Base-by-base conservation (phyloP, 2,797 vertebrate genomes). In the Distichodus sexfasciatus region DNA sequence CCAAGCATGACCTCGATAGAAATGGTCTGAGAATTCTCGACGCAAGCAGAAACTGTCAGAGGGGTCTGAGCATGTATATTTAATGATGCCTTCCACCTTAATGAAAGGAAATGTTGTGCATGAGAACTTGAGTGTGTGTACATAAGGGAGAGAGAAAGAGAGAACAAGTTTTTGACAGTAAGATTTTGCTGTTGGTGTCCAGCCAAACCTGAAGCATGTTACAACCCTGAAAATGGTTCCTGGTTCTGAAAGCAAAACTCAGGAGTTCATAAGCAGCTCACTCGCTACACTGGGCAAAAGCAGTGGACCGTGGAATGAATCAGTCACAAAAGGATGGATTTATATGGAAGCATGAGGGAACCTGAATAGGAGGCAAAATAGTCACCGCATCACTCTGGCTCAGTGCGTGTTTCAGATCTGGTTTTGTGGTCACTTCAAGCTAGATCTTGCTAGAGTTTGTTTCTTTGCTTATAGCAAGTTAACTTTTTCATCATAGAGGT, bases 21-120 rank as follows among this genome's bases (percentile, higher is more conserved):
- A 60, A 60, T 28, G 17, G 40, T 6, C 57, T 15, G 24, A 29
- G 40, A 41, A 60, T 41, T 14, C 38, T 43, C 11, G 35, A 40
- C 26, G 24, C 35, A 59, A 36, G 54, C 33, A 57, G 31, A 26
- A 14, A 33, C 23, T 15, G 23, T 1, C 55, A 19, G 24, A 60
- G 57, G 43, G 57, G 36, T 26, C 57, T 60, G 57, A 28, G 2
- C 38, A 60, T 60, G 24, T 43, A 60, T 60, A 15, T 59, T 43
- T 43, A 60, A 60, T 60, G 57, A 15, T 0, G 9, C 1, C 24
- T 12, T 23, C 40, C n/a, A 6, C 23, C 24, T 28, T 29, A 43
- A 23, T 40, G 57, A 28, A 43, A 43, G 24, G 36, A 41, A 26
- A 26, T 4, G 8, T 0, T 31, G 29, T 53, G 14, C 14, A 21